Evolutionary conservation across 92 coral and sea anemone species (phyloP).

Genomic region (Montipora capitata): DNA sequence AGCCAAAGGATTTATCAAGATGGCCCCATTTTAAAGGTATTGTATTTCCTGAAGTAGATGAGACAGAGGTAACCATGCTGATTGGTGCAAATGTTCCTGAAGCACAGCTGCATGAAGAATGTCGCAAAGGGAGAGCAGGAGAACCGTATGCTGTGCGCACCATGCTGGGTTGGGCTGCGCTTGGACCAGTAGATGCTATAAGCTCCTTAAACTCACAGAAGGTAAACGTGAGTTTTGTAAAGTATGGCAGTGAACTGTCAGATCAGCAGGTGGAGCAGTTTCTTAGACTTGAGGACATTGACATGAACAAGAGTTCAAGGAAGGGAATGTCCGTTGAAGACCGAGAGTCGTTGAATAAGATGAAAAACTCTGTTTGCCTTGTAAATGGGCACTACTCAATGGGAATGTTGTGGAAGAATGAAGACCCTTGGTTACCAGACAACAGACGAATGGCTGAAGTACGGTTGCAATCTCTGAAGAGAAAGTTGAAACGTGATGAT

Average conservation of each 20-base stretch:
- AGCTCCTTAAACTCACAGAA: slow-evolving; percentile 34
- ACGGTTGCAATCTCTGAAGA: no score
- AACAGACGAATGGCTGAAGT: no score
- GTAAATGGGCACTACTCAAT: no score
- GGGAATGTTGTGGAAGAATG: no score
- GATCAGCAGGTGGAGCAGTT: slow-evolving; percentile 76
- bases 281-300: slow-evolving; percentile 64
- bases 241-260: slow-evolving; percentile 56
- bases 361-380: no score
- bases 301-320: slow-evolving; percentile 48
- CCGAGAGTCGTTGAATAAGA: slow-evolving; percentile 50
- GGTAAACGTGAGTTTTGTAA: slow-evolving; percentile 66
- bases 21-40: no score
- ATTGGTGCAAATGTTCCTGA: no score
- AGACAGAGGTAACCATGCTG: slow-evolving; percentile 61
- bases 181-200: slow-evolving; percentile 74
- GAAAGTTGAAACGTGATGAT: no score
- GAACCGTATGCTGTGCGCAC: slow-evolving; percentile 79
- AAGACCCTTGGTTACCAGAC: no score
- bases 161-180: slow-evolving; percentile 76
- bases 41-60: slow-evolving; percentile 65
- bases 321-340: slow-evolving; percentile 72
- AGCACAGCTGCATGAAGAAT: slow-evolving; percentile 72
- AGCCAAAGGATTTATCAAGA: not conserved
- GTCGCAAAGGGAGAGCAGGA: slow-evolving; percentile 72